These are phyloP conservation scores for Eurosta solidaginis DNA, from an alignment of 1,140 invertebrate genomes.

Conservation along the genomic window DNA sequence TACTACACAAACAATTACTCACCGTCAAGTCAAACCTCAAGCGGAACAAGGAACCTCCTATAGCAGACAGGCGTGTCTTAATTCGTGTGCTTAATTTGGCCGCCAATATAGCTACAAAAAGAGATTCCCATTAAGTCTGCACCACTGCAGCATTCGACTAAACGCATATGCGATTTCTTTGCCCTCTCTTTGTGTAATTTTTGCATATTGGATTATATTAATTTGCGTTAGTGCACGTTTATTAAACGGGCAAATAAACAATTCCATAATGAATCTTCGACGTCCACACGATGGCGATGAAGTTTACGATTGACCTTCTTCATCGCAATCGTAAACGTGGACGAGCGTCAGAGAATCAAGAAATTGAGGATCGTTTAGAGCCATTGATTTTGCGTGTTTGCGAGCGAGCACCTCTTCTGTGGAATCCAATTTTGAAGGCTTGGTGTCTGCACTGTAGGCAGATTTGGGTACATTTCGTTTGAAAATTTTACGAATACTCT, in stretches of 20 bases:
- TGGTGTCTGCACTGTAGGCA: conserved; percentile 92
- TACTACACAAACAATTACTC: no score
- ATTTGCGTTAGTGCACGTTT: no score
- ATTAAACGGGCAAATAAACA: background rate
- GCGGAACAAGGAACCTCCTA: no score
- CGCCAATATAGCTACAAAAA: no score
- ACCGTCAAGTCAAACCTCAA: no score
- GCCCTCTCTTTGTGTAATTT: background rate
- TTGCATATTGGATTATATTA: background rate
- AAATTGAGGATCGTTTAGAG: conserved; percentile 95
- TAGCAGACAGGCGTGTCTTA: no score
- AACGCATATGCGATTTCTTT: background rate
- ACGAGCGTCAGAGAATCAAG: conserved; percentile 83
- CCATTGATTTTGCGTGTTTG: conserved; percentile 92
- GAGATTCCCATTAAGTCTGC: no score
- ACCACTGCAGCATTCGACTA: background rate
- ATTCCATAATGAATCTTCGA: conserved; percentile 71
- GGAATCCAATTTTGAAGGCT: conserved; percentile 94
- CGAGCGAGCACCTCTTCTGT: conserved; percentile 95
- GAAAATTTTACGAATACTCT: conserved; percentile 93
- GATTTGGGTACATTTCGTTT: conserved; percentile 89
- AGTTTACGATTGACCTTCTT: conserved; percentile 62
- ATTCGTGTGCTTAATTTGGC: no score
- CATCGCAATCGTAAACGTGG: conserved; percentile 77
- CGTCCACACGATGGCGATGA: conserved; percentile 78